phyloP scores from a whole-genome alignment of 2,888 invertebrate species.

The Galeopsomyia nigrocyanea region DNA sequence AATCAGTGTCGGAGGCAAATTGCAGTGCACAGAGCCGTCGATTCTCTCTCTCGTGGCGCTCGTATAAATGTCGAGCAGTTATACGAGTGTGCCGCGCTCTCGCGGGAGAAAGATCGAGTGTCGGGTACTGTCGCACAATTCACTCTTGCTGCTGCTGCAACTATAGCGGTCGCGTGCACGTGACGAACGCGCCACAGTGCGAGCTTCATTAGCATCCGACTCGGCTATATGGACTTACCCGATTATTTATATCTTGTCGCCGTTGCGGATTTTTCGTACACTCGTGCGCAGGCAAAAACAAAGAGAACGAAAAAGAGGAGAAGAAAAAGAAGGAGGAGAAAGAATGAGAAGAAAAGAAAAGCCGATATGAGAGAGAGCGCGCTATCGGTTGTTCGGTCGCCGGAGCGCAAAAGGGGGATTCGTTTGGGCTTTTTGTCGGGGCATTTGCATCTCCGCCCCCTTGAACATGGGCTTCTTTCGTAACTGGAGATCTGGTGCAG shows the following conservation, averaged over 20 bases:
- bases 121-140: slow-evolving; percentile 28
- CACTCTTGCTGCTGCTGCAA: slow-evolving; percentile 19
- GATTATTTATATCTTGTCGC: slow-evolving; percentile 63
- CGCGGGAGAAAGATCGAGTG: slow-evolving; percentile 36
- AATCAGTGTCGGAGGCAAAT: slow-evolving; percentile 42
- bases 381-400: slow-evolving; percentile 28
- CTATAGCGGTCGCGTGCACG: slow-evolving; percentile 14
- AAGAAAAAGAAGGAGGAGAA: slow-evolving; percentile 49
- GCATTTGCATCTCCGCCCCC: slow-evolving; percentile 42
- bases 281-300: slow-evolving; percentile 46
- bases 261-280: slow-evolving; percentile 38
- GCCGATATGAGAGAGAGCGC: slow-evolving; percentile 47
- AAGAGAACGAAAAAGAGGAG: slow-evolving; percentile 6
- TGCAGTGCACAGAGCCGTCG: slow-evolving; percentile 8
- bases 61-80: slow-evolving; percentile 5
- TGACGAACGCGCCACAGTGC: slow-evolving; percentile 16
- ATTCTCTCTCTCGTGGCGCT: neutral
- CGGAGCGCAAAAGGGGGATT: slow-evolving; percentile 10
- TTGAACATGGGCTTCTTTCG: slow-evolving; percentile 38
- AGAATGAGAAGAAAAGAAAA: slow-evolving; percentile 26
- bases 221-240: slow-evolving; percentile 46
- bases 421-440: slow-evolving; percentile 21
- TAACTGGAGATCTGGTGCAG: slow-evolving; percentile 32
- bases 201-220: slow-evolving; percentile 62
- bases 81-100: too few relatives aligned